Base-by-base conservation (phyloP, 1,140 invertebrate genomes). In the Globodera rostochiensis region DNA sequence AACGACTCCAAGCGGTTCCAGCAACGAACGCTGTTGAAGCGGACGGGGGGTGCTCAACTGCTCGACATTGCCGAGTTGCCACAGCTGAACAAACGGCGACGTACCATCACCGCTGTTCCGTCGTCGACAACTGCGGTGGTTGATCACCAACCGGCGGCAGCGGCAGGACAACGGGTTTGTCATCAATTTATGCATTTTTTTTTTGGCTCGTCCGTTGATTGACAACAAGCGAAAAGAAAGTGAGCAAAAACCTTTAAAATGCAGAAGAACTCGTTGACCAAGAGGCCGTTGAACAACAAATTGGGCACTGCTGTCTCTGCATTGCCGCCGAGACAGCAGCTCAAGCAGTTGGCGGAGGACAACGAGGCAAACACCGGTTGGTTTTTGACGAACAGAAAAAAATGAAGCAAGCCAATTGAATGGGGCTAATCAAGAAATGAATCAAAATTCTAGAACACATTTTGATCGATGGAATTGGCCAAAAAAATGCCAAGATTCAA, bases 1-100 rank as follows among this genome's bases (percentile, higher is more conserved):
- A 87, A 87, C 60, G 85, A 87, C 67, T 77, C 85, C 3, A 85
- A 83, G 49, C 87, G 87, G 49, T 86, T 87, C 46, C 81, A 82
- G 45, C 85, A 80, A 57, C 83, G 85, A 21, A 57, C 80, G 0
- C 74, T 87, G 64, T n/a, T 69, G 57, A 86, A 86, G 74, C 53
- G 85, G 57, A 82, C 77, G 15, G 85, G 85, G 13, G 86, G 85
- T 11, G 85, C 85, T 21, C 86, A 73, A 74, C 60, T 86, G 36
- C 19, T 86, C 4, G 84, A 87, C 64, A 83, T 87, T 64, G 79
- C 73, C 36, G 85, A 87, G 25, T 46, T 87, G 13, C 85, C 85
- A 15, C 84, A 85, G 46, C 77, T 85, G 6, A 84, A 77, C 50
- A 76, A 45, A 50, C 69, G 57, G n/a, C 66, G 83, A 19, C 46